These are phyloP conservation scores for Pipistrellus pipistrellus DNA, from an alignment of 2,797 vertebrate species.

Conservation along the genomic window DNA sequence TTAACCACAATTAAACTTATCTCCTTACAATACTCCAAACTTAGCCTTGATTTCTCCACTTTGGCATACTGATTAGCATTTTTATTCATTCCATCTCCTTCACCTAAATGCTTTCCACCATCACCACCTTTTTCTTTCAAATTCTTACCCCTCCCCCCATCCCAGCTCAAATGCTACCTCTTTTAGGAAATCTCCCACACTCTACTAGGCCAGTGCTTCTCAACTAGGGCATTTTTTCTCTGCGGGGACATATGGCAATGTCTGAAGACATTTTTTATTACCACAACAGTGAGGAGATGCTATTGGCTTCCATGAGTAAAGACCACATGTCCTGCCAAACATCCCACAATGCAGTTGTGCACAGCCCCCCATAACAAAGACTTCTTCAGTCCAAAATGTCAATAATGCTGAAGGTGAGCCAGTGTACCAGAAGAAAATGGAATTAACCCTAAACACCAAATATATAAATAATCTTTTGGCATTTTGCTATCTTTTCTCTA, in stretches of 20 bases:
- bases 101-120: not conserved
- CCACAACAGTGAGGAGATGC: not conserved
- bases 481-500: not conserved
- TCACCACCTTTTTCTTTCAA: not conserved
- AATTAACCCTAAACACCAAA: not conserved
- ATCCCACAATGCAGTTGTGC: not conserved
- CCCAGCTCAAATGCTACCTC: not conserved
- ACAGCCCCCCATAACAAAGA: not conserved
- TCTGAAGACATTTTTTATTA: constrained; percentile 6
- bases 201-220: not conserved
- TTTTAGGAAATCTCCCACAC: not conserved
- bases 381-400: not conserved
- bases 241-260: not conserved
- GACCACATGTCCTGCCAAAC: not conserved
- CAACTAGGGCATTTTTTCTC: not conserved
- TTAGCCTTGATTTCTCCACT: not conserved
- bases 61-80: not conserved
- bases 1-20: not conserved
- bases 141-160: not conserved
- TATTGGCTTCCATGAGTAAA: not conserved
- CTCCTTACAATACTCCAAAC: not conserved
- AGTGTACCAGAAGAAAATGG: not conserved
- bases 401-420: not conserved
- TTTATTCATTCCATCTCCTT: not conserved
- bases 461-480: not conserved